Conservation (phyloP, 2,888 invertebrate genomes). For the Nowickia ferox region DNA sequence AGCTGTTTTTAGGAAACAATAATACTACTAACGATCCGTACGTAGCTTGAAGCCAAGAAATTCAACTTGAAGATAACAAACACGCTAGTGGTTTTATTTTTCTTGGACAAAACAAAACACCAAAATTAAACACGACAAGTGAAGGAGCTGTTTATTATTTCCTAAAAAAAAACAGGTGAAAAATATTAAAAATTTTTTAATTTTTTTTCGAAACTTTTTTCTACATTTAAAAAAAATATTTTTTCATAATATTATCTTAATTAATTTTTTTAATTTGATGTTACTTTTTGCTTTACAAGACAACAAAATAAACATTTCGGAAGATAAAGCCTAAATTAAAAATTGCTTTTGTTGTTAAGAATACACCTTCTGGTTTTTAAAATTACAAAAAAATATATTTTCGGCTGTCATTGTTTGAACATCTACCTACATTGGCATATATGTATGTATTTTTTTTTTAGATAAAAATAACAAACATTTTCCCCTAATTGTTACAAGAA, state of each 20-base stretch:
- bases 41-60: conserved; percentile 62
- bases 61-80: conserved; percentile 67
- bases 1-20: not conserved
- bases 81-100: conserved; percentile 52
- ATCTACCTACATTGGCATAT: not conserved
- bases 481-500: not conserved
- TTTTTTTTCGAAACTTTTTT: not conserved
- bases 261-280: not conserved
- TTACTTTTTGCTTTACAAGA: conserved; percentile 16
- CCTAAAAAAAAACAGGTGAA: conserved; percentile 54
- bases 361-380: conserved; percentile 65
- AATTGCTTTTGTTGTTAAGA: conserved; percentile 26
- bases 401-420: conserved; percentile 21
- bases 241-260: too few species aligned
- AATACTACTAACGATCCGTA: conserved; percentile 65
- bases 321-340: conserved; percentile 41
- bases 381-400: not conserved
- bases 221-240: not conserved
- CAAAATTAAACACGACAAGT: conserved; percentile 61
- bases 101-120: not conserved
- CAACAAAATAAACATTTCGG: conserved; percentile 37
- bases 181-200: conserved; percentile 1
- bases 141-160: conserved; percentile 44
- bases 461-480: conserved; percentile 41
- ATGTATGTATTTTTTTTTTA: conserved; percentile 16